Evolutionary conservation across 2,113 vertebrate genomes (phyloP).

Genomic region (Nycticebus coucang): DNA sequence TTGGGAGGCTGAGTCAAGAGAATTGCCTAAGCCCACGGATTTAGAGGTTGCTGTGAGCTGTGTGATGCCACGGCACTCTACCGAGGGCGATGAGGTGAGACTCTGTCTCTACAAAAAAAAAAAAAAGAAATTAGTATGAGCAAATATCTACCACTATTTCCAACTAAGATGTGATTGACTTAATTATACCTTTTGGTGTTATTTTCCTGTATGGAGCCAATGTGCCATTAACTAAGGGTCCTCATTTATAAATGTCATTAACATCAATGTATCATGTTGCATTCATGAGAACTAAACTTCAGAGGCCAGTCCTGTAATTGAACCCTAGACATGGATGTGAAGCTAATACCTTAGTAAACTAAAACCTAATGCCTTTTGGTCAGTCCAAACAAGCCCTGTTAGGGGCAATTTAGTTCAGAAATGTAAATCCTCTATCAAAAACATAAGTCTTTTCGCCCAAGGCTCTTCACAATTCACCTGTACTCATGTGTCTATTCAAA

Average conservation of each 20-base stretch:
- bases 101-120: no score
- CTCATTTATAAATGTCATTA: neutral
- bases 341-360: constrained; percentile 9
- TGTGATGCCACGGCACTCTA: no score
- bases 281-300: neutral
- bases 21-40: no score
- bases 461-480: neutral
- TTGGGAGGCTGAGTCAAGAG: no score
- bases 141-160: constrained; percentile 8
- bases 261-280: neutral
- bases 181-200: neutral
- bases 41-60: no score
- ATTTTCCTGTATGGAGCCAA: neutral
- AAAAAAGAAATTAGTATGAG: neutral
- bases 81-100: no score
- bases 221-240: neutral
- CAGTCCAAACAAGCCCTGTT: neutral
- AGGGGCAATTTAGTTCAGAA: constrained; percentile 29
- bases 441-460: neutral
- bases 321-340: neutral
- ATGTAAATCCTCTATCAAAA: neutral
- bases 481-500: neutral
- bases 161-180: neutral
- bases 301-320: neutral
- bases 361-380: constrained; percentile 23